Conservation (phyloP, 2,888 invertebrate species). For the Melolontha melolontha region DNA sequence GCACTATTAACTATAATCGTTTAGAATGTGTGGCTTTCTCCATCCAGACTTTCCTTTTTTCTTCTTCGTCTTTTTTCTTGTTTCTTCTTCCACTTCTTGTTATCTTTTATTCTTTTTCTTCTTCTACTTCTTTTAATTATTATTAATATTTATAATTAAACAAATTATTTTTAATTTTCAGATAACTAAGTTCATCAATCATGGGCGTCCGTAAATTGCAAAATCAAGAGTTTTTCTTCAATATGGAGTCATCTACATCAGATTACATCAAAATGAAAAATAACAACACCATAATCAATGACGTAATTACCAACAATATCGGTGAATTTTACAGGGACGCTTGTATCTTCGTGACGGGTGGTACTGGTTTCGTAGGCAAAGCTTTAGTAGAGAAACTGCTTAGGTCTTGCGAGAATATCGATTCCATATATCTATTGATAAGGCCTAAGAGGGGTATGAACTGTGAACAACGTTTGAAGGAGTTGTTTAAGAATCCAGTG, state of each 20-base stretch:
- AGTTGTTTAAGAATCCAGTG: slow-evolving; percentile 79
- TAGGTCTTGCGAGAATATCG: slow-evolving; percentile 83
- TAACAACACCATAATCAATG: slow-evolving; percentile 41
- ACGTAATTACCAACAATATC: slow-evolving; percentile 54
- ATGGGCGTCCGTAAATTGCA: slow-evolving; percentile 26
- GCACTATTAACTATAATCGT: too few relatives aligned
- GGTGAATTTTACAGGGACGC: slow-evolving; percentile 58
- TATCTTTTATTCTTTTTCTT: too few relatives aligned
- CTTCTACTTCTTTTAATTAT: too few relatives aligned
- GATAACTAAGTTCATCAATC: too few relatives aligned
- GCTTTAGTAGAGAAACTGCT: slow-evolving; percentile 92
- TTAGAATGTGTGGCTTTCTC: too few relatives aligned
- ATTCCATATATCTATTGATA: slow-evolving; percentile 84
- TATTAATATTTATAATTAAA: too few relatives aligned
- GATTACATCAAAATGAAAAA: slow-evolving; percentile 35
- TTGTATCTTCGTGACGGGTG: slow-evolving; percentile 63
- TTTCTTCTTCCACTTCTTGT: too few relatives aligned
- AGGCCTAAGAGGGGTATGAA: slow-evolving; percentile 78
- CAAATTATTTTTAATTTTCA: too few relatives aligned
- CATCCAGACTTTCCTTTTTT: too few relatives aligned
- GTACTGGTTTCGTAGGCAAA: slow-evolving; percentile 93
- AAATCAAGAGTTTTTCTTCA: slow-evolving; percentile 15
- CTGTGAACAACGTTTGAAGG: slow-evolving; percentile 78
- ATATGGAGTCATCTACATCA: slow-evolving; percentile 13
- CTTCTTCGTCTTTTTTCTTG: too few relatives aligned